These are phyloP conservation scores for Drosophila pegasa DNA, from an alignment of 2,888 invertebrate species.

Conservation along the genomic window DNA sequence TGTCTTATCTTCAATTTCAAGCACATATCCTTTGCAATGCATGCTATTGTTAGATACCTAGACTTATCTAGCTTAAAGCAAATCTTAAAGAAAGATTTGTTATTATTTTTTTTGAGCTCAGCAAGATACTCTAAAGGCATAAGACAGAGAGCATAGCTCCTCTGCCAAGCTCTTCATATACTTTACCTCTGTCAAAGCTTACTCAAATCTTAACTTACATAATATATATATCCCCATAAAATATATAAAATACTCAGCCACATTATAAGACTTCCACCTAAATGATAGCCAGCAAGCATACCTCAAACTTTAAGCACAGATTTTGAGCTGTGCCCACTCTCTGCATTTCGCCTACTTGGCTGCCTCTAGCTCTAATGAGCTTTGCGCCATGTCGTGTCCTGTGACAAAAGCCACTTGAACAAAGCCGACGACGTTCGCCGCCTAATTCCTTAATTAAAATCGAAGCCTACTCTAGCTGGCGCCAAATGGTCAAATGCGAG, in stretches of 20 bases:
- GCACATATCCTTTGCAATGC: no score
- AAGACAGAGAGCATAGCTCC: no score
- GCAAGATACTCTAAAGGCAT: no score
- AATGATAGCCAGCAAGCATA: no score
- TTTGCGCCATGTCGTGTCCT: slow-evolving; percentile 49
- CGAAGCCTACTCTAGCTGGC: slow-evolving; percentile 67
- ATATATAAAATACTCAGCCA: not conserved
- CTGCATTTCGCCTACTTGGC: not conserved
- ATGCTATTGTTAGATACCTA: no score
- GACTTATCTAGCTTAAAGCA: no score
- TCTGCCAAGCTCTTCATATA: no score
- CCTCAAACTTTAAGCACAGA: not conserved
- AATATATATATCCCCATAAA: not conserved
- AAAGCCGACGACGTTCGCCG: slow-evolving; percentile 58
- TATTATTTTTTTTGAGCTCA: no score
- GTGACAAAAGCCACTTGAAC: slow-evolving; percentile 56
- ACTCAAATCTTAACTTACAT: not conserved
- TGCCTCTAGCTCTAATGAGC: slow-evolving; percentile 62
- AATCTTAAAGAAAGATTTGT: no score
- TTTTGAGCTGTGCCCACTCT: not conserved
- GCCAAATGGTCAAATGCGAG: slow-evolving; percentile 22
- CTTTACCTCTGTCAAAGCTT: not conserved
- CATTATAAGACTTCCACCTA: not conserved
- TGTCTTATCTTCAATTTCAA: no score
- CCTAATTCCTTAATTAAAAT: slow-evolving; percentile 80